These are phyloP conservation scores for Pygoscelis antarcticus DNA, from an alignment of 2,113 vertebrate species.

Conservation along the genomic window DNA sequence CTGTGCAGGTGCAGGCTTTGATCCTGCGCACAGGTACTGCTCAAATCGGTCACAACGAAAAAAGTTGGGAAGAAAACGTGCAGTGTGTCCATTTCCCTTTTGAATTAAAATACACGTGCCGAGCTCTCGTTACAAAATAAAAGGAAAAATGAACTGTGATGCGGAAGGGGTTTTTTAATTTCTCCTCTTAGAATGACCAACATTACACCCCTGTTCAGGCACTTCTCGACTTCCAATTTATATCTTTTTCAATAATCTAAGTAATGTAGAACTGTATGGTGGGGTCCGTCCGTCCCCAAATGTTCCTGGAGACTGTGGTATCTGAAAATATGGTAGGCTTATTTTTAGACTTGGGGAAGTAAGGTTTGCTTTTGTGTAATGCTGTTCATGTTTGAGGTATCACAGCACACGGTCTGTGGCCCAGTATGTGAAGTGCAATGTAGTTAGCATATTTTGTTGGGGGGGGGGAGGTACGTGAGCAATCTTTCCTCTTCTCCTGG, in stretches of 20 bases:
- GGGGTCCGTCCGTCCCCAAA: not conserved
- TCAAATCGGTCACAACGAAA: not conserved
- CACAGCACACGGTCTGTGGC: not conserved
- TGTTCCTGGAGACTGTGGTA: not conserved
- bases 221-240: not conserved
- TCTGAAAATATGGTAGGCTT: not conserved
- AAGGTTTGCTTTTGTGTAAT: not conserved
- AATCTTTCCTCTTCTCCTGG: not conserved
- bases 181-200: not conserved
- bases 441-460: not conserved
- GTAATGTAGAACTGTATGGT: not conserved
- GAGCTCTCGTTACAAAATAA: not conserved
- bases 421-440: not conserved
- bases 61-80: not conserved
- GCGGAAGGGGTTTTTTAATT: not conserved
- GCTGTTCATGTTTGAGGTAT: not conserved
- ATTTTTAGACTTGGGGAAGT: not conserved
- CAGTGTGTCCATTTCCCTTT: not conserved
- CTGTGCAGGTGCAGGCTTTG: not conserved
- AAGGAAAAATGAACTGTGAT: not conserved
- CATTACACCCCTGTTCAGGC: not conserved
- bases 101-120: not conserved
- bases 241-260: not conserved
- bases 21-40: not conserved
- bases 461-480: accelerated